Percentiles rank a stretch among this genome's conserved stretches.
These are phyloP conservation scores for Sinonovacula constricta DNA, from an alignment of 1,140 invertebrate species.

Conservation along the genomic window DNA sequence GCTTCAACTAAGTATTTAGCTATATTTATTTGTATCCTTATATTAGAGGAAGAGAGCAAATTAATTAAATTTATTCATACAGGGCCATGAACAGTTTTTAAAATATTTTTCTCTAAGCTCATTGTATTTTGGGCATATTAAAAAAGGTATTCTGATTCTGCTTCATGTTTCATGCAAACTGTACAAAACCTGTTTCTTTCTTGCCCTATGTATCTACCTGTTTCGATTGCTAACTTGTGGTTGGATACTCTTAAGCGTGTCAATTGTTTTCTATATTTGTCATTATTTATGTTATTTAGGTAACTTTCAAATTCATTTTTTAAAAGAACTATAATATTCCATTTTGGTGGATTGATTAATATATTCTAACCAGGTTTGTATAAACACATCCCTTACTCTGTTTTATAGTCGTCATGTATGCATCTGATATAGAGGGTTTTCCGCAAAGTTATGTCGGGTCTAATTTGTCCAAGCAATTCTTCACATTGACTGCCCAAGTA, in stretches of 20 bases:
- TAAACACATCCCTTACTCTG: neutral
- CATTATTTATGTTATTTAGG: neutral
- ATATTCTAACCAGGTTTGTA: neutral
- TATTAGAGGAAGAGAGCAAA: neutral
- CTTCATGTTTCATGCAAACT: neutral
- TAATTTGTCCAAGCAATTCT: neutral
- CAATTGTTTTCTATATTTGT: neutral
- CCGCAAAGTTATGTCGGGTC: neutral
- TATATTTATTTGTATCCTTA: neutral
- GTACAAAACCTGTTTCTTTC: neutral
- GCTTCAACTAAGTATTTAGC: neutral
- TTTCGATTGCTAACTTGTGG: neutral
- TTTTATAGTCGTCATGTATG: neutral
- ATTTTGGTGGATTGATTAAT: neutral
- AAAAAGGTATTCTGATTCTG: neutral
- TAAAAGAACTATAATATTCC: neutral
- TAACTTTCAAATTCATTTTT: neutral
- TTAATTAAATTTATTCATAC: neutral
- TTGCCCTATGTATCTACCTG: neutral
- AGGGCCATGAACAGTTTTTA: neutral
- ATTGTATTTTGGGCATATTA: neutral
- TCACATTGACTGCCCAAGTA: neutral
- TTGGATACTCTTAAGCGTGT: neutral
- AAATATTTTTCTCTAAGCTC: neutral
- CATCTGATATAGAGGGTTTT: neutral